A percentile compares a stretch with the other conserved stretches of the same genome.
Conservation (phyloP, 2,797 vertebrate species). For the Octomys mimax region DNA sequence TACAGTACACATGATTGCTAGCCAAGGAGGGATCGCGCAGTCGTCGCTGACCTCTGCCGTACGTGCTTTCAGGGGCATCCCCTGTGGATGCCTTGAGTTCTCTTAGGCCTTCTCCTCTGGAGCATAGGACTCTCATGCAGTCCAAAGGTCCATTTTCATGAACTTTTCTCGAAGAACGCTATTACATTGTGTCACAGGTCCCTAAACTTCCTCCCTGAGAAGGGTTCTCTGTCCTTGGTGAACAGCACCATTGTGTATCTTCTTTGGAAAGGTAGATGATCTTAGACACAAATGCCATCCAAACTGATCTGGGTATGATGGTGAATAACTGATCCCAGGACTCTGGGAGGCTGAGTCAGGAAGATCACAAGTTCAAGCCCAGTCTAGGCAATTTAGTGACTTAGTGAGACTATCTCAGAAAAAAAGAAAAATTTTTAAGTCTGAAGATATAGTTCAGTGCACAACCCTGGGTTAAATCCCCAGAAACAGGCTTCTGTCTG, state of each 20-base stretch:
- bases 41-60: neutral
- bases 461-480: neutral
- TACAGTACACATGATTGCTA: accelerated
- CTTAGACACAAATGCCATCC: neutral
- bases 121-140: neutral
- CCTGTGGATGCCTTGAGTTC: neutral
- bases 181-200: neutral
- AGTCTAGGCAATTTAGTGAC: neutral
- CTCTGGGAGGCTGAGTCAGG: neutral
- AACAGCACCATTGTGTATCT: too few species aligned
- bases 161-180: neutral
- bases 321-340: neutral
- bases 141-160: accelerated
- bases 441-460: neutral
- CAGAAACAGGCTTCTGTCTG: neutral
- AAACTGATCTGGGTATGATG: neutral
- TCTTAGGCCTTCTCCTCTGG: neutral
- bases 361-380: neutral
- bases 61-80: neutral
- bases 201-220: neutral
- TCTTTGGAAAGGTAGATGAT: neutral
- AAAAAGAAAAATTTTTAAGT: neutral
- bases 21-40: neutral
- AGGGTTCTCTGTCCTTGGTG: neutral
- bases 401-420: neutral